phyloP scores from a whole-genome alignment of 1,140 invertebrate genomes.

The Euwallacea similis region DNA sequence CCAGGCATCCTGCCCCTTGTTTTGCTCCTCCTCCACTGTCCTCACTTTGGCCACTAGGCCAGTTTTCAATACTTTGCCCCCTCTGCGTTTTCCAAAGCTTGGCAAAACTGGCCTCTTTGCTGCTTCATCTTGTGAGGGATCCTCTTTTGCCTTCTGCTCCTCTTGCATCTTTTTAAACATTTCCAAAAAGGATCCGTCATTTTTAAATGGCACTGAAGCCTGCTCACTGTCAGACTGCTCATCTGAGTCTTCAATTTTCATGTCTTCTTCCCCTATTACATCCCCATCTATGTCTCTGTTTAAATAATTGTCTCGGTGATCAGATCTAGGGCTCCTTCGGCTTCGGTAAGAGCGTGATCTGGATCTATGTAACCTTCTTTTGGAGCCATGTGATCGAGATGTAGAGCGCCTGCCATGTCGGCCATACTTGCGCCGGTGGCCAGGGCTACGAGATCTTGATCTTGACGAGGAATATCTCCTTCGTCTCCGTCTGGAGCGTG shows the following conservation, averaged over 20 bases:
- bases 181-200: slow-evolving; percentile 87
- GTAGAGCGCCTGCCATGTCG: slow-evolving; percentile 36
- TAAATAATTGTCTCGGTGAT: slow-evolving; percentile 29
- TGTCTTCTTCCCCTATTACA: slow-evolving; percentile 34
- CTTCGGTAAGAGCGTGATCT: slow-evolving; percentile 50
- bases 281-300: slow-evolving; percentile 28
- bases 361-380: slow-evolving; percentile 46
- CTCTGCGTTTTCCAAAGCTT: slow-evolving; percentile 80
- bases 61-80: slow-evolving; percentile 83
- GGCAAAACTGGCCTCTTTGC: slow-evolving; percentile 59
- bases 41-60: slow-evolving; percentile 86
- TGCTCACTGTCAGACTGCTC: slow-evolving; percentile 44
- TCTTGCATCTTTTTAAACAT: slow-evolving; percentile 89
- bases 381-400: slow-evolving; percentile 35
- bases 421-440: slow-evolving; percentile 46
- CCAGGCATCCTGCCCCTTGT: slow-evolving; percentile 84
- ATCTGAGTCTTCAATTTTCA: slow-evolving; percentile 47
- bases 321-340: slow-evolving; percentile 40
- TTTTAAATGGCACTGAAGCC: slow-evolving; percentile 70
- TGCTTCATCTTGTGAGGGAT: slow-evolving; percentile 33
- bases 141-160: slow-evolving; percentile 43
- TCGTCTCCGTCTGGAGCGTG: slow-evolving; percentile 37
- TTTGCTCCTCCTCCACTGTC: slow-evolving; percentile 63
- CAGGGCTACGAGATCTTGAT: slow-evolving; percentile 44
- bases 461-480: slow-evolving; percentile 41